These are phyloP conservation scores for Pavo muticus DNA, from an alignment of 2,113 vertebrate genomes.

Conservation along the genomic window DNA sequence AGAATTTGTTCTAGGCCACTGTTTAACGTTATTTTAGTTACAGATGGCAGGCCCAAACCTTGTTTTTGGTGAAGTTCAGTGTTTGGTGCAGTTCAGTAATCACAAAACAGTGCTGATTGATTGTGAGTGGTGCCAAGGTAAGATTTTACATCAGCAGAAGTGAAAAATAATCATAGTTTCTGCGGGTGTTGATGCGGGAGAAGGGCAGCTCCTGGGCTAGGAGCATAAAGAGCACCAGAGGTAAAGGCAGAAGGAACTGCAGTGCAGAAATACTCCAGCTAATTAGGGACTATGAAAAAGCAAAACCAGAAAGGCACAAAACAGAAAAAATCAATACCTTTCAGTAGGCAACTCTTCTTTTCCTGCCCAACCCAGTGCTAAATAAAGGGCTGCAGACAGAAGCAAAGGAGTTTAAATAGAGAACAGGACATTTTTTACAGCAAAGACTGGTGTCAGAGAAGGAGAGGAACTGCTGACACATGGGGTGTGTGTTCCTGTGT, in stretches of 20 bases:
- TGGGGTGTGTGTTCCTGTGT: not conserved
- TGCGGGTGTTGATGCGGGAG: not conserved
- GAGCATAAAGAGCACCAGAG: not conserved
- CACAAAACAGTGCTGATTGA: not conserved
- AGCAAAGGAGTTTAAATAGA: not conserved
- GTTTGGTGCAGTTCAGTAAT: not conserved
- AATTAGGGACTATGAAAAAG: not conserved
- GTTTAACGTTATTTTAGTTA: slow-evolving; percentile 2
- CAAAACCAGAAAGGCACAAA: not conserved
- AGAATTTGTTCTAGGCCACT: not conserved
- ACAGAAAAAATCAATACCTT: slow-evolving; percentile 16
- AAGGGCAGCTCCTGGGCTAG: not conserved
- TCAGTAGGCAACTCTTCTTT: not conserved
- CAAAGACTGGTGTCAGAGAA: not conserved
- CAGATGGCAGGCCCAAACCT: not conserved
- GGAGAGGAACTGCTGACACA: not conserved
- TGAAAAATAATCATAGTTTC: not conserved
- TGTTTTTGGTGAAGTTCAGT: not conserved
- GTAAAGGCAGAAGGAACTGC: not conserved
- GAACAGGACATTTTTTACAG: not conserved
- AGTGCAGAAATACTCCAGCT: not conserved
- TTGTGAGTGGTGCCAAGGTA: not conserved
- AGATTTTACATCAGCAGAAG: not conserved
- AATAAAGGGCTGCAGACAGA: slow-evolving; percentile 27
- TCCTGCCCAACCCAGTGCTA: not conserved